phyloP scores from a whole-genome alignment of 2,797 vertebrate species.

The Hybognathus amarus region DNA sequence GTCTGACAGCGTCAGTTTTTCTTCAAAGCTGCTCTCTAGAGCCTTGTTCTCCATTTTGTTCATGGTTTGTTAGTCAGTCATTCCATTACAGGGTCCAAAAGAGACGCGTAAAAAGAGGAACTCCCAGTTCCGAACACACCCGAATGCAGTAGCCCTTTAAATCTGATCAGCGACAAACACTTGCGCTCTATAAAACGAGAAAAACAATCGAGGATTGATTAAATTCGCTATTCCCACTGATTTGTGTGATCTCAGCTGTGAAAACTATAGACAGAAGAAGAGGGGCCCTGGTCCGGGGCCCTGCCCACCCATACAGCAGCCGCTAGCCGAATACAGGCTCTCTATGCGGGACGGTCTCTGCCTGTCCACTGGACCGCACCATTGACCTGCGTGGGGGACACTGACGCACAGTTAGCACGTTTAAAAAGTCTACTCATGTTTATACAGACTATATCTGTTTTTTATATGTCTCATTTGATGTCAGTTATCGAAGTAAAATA shows the following conservation, averaged over 20 bases:
- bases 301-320: constrained; percentile 35
- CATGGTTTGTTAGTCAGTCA: constrained; percentile 70
- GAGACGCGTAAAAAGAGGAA: constrained; percentile 64
- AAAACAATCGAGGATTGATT: constrained; percentile 52
- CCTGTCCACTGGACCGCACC: constrained; percentile 64
- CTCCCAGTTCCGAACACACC: constrained; percentile 69
- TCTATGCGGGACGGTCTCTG: constrained; percentile 62
- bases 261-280: constrained; percentile 17
- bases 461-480: not conserved
- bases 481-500: fast-evolving
- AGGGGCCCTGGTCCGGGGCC: constrained; percentile 5
- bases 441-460: not conserved
- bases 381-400: constrained; percentile 39
- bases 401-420: not conserved
- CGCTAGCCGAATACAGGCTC: constrained; percentile 39
- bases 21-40: constrained; percentile 72
- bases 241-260: constrained; percentile 22
- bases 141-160: constrained; percentile 54
- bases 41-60: constrained; percentile 75
- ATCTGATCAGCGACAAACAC: constrained; percentile 37
- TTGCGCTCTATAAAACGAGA: constrained; percentile 30
- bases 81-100: constrained; percentile 73
- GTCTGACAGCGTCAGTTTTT: constrained; percentile 75
- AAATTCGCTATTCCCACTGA: not conserved
- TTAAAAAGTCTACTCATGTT: not conserved